Percentiles rank a stretch among this genome's conserved stretches.
These are phyloP conservation scores for Heterotilapia buettikoferi DNA, from an alignment of 2,113 vertebrate species.

Conservation along the genomic window DNA sequence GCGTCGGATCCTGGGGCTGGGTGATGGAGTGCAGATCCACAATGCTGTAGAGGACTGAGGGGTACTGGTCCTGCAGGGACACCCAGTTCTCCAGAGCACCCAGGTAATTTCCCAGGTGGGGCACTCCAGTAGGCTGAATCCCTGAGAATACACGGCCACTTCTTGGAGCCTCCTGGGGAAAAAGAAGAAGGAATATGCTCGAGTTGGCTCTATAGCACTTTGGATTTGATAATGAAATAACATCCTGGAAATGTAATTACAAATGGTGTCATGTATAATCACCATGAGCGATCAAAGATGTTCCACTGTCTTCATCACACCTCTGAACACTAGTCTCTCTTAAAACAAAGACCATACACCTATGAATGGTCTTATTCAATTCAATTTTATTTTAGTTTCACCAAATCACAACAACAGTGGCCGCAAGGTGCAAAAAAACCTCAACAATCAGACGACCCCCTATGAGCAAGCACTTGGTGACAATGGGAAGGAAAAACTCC, in stretches of 20 bases:
- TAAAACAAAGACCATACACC: background rate
- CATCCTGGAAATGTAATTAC: background rate
- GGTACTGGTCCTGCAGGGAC: conserved; percentile 76
- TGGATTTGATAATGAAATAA: background rate
- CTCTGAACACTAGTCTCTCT: background rate
- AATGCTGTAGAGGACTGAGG: conserved; percentile 84
- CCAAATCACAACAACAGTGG: background rate
- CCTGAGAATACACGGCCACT: conserved; percentile 85
- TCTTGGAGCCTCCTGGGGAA: conserved; percentile 1
- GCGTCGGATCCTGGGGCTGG: conserved; percentile 76
- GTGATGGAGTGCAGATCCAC: conserved; percentile 95
- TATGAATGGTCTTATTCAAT: background rate
- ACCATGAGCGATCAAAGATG: background rate
- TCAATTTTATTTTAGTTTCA: background rate
- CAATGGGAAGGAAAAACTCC: background rate
- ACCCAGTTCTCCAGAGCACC: conserved; percentile 94
- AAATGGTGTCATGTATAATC: background rate
- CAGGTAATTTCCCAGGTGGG: conserved; percentile 93
- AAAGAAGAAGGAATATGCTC: background rate
- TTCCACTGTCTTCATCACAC: background rate
- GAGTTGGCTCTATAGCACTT: background rate
- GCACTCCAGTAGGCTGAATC: conserved; percentile 90
- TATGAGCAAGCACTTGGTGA: background rate
- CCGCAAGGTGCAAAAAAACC: background rate
- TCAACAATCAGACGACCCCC: background rate